Evolutionary conservation across 2,797 vertebrate species (phyloP).

Genomic region (Protonibea diacanthus): DNA sequence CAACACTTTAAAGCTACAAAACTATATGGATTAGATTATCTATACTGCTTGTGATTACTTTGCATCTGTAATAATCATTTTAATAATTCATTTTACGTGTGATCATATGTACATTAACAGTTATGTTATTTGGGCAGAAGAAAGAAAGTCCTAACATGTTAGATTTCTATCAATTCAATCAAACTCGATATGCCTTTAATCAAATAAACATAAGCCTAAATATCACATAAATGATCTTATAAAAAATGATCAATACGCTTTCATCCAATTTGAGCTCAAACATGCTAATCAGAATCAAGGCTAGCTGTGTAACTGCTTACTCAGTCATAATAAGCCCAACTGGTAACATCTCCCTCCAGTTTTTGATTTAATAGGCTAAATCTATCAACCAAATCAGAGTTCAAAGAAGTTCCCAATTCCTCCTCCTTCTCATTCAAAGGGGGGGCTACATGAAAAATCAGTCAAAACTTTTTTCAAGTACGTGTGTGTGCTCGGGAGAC

Average conservation of each 20-base stretch:
- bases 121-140: background rate
- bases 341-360: constrained; percentile 40
- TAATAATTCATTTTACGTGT: background rate
- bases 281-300: constrained; percentile 35
- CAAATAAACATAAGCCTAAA: constrained; percentile 13
- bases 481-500: constrained; percentile 58
- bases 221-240: constrained; percentile 14
- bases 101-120: background rate
- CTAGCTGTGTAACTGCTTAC: constrained; percentile 53
- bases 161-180: background rate
- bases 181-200: background rate
- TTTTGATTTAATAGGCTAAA: constrained; percentile 62
- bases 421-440: constrained; percentile 56
- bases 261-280: constrained; percentile 38
- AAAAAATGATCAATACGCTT: constrained; percentile 19
- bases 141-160: background rate
- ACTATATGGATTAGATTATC: background rate
- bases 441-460: constrained; percentile 58
- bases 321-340: constrained; percentile 44
- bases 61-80: background rate
- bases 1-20: background rate
- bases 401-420: constrained; percentile 66
- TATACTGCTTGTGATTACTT: background rate
- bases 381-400: constrained; percentile 66
- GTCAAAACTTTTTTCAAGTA: constrained; percentile 67